phyloP scores from a whole-genome alignment of 2,113 vertebrate genomes.

The Alectura lathami region DNA sequence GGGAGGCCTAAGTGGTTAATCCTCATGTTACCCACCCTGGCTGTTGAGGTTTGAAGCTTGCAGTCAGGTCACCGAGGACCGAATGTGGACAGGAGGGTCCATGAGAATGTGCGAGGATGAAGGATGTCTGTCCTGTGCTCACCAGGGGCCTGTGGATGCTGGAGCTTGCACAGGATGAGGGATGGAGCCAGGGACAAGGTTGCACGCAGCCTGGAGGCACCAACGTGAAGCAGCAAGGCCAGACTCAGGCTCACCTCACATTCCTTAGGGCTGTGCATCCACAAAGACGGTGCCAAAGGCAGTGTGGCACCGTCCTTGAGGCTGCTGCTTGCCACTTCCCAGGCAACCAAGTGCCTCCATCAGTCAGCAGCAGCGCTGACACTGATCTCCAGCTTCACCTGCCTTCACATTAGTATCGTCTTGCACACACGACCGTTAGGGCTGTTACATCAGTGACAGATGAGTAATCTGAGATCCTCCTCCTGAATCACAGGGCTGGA shows the following conservation, averaged over 20 bases:
- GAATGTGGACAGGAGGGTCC: background rate
- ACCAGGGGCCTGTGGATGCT: background rate
- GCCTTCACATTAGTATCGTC: rapidly evolving
- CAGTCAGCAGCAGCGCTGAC: background rate
- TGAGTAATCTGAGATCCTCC: background rate
- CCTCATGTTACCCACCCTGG: background rate
- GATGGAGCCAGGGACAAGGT: background rate
- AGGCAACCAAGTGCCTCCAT: rapidly evolving
- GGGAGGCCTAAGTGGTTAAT: background rate
- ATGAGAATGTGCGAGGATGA: background rate
- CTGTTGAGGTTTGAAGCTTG: no score
- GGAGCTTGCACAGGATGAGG: background rate
- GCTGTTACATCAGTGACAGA: background rate
- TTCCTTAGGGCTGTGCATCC: background rate
- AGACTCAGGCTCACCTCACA: rapidly evolving
- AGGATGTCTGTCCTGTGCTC: rapidly evolving
- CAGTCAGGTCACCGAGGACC: background rate
- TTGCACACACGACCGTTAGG: background rate
- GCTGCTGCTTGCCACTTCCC: background rate
- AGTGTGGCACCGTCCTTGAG: background rate
- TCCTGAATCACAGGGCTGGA: background rate
- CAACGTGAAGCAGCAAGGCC: rapidly evolving
- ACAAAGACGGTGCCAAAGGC: background rate
- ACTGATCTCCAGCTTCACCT: background rate
- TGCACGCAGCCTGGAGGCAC: background rate